A percentile compares a stretch with the other conserved stretches of the same genome.
Evolutionary conservation across 1,140 invertebrate species (phyloP).

Genomic region (Cotesia vestalis): DNA sequence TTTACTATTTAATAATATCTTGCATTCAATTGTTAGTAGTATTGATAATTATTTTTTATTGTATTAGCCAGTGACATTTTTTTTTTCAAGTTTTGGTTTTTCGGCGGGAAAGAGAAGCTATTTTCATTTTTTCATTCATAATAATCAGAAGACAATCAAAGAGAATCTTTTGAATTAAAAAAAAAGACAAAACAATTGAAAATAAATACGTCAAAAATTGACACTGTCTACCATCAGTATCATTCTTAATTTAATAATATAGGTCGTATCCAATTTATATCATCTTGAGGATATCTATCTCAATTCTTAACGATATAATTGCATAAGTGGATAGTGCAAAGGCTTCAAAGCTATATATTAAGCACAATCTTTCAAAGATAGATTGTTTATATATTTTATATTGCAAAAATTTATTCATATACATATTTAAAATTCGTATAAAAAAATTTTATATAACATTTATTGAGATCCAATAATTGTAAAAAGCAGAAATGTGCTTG

Average conservation of each 20-base stretch:
- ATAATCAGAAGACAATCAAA: too few relatives aligned
- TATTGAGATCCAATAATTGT: too few relatives aligned
- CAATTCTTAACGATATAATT: slow-evolving; percentile 53
- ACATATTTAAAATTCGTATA: not conserved
- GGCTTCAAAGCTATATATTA: slow-evolving; percentile 39
- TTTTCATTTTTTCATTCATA: too few relatives aligned
- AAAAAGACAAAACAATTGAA: not conserved
- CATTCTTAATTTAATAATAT: slow-evolving; percentile 23
- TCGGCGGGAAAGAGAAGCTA: too few relatives aligned
- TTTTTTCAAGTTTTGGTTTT: too few relatives aligned
- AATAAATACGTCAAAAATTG: not conserved
- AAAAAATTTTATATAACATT: too few relatives aligned
- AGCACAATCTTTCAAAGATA: slow-evolving; percentile 21
- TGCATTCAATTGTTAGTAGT: too few relatives aligned
- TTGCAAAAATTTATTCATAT: slow-evolving; percentile 1
- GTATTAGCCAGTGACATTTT: too few relatives aligned
- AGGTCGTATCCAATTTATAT: slow-evolving; percentile 43
- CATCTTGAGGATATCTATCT: slow-evolving; percentile 42
- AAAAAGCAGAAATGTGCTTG: too few relatives aligned
- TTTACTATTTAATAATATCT: too few relatives aligned
- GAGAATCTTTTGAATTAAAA: too few relatives aligned
- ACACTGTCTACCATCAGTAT: not conserved
- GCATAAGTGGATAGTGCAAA: slow-evolving; percentile 47
- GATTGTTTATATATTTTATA: not conserved
- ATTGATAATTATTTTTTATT: too few relatives aligned